Evolutionary conservation across 2,113 vertebrate genomes (phyloP).

Genomic region (Speoplatyrhinus poulsoni): DNA sequence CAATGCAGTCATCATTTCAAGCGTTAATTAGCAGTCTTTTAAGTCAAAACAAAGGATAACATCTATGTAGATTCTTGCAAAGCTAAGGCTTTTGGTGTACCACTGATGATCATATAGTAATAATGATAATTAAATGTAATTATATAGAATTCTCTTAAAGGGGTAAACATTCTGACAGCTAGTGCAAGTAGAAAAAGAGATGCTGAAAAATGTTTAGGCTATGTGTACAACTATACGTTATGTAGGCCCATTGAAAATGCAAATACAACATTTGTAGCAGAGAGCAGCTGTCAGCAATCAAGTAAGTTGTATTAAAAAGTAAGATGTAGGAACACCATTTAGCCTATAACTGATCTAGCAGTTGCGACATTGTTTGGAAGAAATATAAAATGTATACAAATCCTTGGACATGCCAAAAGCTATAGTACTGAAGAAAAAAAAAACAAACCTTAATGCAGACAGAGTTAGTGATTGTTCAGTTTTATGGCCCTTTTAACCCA

Average conservation of each 20-base stretch:
- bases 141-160: neutral
- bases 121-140: slow-evolving; percentile 12
- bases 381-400: slow-evolving; percentile 3
- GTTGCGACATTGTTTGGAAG: too few species aligned
- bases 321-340: too few species aligned
- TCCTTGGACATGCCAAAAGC: slow-evolving; percentile 11
- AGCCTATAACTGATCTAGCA: too few species aligned
- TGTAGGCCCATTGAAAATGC: too few species aligned
- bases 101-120: slow-evolving; percentile 19
- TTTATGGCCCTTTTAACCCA: slow-evolving; percentile 65
- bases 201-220: too few species aligned
- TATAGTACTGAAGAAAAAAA: slow-evolving; percentile 37
- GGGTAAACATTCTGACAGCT: neutral
- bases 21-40: slow-evolving; percentile 47
- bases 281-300: too few species aligned
- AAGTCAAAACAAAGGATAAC: slow-evolving; percentile 27
- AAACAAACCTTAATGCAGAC: slow-evolving; percentile 44
- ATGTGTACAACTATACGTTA: too few species aligned
- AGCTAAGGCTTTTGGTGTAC: slow-evolving; percentile 17
- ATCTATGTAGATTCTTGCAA: slow-evolving; percentile 25
- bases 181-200: neutral
- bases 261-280: too few species aligned
- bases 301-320: too few species aligned
- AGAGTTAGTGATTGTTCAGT: slow-evolving; percentile 56
- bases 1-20: slow-evolving; percentile 53